These are phyloP conservation scores for Sclerurus mexicanus DNA, from an alignment of 2,113 vertebrate species.

Conservation along the genomic window DNA sequence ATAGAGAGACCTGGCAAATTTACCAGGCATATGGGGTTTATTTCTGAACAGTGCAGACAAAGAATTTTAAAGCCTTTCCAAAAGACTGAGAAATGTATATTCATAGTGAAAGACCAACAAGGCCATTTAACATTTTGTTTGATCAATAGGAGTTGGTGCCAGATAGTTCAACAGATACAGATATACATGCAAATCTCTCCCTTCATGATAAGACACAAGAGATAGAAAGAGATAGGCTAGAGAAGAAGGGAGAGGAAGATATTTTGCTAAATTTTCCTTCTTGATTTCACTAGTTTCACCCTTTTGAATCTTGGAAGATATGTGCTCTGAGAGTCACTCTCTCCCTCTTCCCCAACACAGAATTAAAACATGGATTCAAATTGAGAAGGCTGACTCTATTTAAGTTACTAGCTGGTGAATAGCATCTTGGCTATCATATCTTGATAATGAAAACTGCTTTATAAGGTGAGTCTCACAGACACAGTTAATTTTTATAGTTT, in stretches of 20 bases:
- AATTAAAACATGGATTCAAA: neutral
- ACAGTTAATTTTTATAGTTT: neutral
- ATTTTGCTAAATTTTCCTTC: neutral
- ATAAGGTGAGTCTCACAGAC: neutral
- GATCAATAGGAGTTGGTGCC: neutral
- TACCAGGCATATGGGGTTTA: neutral
- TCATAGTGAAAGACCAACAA: neutral
- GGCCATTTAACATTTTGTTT: neutral
- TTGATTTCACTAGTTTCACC: neutral
- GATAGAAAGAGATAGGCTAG: neutral
- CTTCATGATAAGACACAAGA: neutral
- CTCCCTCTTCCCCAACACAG: neutral
- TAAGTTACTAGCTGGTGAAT: neutral
- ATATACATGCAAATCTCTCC: neutral
- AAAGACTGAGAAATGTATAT: neutral
- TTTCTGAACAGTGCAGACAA: neutral
- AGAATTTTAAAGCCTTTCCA: neutral
- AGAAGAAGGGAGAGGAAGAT: neutral
- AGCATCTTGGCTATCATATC: neutral
- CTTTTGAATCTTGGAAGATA: neutral
- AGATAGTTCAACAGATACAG: neutral
- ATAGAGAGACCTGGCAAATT: neutral
- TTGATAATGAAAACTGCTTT: neutral
- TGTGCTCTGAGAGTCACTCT: neutral
- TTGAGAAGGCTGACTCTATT: neutral